phyloP scores from a whole-genome alignment of 2,113 vertebrate species.

The Lagopus leucura region DNA sequence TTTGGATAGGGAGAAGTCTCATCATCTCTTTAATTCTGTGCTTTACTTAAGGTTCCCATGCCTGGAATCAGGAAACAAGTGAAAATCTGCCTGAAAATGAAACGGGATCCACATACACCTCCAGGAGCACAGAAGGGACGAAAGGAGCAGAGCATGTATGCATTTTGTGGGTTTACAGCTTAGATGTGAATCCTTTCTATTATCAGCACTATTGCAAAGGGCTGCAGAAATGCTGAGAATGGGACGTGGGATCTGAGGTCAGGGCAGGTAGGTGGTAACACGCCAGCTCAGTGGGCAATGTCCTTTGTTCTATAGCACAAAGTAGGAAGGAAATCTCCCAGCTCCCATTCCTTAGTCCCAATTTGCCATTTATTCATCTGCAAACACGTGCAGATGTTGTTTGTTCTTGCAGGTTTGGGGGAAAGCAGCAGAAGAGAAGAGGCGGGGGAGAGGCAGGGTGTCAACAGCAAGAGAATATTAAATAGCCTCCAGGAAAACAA shows the following conservation, averaged over 20 bases:
- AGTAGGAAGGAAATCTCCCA: not conserved
- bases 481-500: not conserved
- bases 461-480: not conserved
- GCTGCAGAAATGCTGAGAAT: not conserved
- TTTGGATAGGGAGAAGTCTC: not conserved
- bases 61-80: not conserved
- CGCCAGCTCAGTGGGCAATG: not conserved
- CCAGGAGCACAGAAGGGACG: not conserved
- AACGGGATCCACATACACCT: not conserved
- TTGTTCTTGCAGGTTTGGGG: not conserved
- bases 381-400: fast-evolving
- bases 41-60: not conserved
- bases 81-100: not conserved
- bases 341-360: not conserved
- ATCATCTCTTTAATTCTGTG: fast-evolving
- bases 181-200: not conserved
- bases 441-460: not conserved
- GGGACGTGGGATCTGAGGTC: not conserved
- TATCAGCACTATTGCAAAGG: not conserved
- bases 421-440: not conserved
- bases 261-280: not conserved
- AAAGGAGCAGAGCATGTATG: fast-evolving
- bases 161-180: not conserved
- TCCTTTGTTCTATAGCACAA: not conserved
- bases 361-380: fast-evolving